A percentile compares a stretch with the other conserved stretches of the same genome.
Conservation (phyloP, 2,113 vertebrate species). For the Rhinolophus ferrumequinum region DNA sequence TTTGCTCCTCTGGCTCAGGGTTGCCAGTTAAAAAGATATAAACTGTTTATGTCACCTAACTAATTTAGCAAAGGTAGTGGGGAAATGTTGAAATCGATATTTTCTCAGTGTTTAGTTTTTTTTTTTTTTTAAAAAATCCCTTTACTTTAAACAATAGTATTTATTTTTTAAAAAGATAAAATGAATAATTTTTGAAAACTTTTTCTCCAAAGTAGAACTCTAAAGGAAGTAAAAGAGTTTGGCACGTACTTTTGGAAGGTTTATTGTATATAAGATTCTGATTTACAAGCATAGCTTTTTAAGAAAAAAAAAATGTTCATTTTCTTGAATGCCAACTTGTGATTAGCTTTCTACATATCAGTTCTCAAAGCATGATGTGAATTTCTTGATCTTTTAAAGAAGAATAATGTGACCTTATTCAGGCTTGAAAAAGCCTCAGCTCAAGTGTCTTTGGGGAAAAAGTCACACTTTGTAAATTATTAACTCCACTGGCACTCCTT, state of each 20-base stretch:
- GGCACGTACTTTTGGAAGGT: neutral
- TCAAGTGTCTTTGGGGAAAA: conserved; percentile 64
- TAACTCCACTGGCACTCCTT: conserved; percentile 64
- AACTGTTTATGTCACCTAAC: neutral
- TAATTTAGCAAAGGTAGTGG: neutral
- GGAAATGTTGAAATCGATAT: neutral
- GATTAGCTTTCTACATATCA: neutral
- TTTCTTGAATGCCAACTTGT: neutral
- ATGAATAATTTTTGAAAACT: neutral
- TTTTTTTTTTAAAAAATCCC: neutral
- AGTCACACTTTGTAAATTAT: conserved; percentile 66
- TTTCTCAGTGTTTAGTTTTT: neutral
- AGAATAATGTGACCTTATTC: conserved; percentile 66
- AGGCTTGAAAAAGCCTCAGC: conserved; percentile 50
- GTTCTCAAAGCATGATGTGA: neutral
- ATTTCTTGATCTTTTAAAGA: conserved; percentile 56
- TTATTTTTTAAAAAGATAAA: conserved; percentile 4
- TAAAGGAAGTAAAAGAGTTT: neutral
- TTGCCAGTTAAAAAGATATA: neutral
- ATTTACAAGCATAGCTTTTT: conserved; percentile 5
- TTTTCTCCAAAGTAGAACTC: neutral
- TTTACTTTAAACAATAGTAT: neutral
- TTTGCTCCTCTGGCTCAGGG: neutral
- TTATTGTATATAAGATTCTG: conserved; percentile 36
- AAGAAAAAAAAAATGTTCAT: conserved; percentile 7